Conservation (phyloP, 2,888 invertebrate genomes). For the Phorcus lineatus region DNA sequence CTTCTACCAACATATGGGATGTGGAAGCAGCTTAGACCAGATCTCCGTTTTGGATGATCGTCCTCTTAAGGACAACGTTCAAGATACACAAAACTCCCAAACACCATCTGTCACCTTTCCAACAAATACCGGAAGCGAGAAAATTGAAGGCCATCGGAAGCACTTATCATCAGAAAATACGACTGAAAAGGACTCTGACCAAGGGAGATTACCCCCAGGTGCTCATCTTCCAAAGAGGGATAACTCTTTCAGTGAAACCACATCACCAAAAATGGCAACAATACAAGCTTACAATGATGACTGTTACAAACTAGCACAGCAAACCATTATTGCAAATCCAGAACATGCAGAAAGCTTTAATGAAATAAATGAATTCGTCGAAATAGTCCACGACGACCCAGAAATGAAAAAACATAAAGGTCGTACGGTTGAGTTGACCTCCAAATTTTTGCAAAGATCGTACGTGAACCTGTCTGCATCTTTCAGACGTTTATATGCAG, state of each 20-base stretch:
- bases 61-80: too few species aligned
- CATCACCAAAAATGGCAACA: not conserved
- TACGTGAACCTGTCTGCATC: not conserved
- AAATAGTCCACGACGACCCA: not conserved
- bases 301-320: not conserved
- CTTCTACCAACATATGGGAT: too few species aligned
- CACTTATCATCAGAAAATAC: too few species aligned
- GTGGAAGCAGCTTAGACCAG: too few species aligned
- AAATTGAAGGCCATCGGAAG: too few species aligned
- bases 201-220: too few species aligned
- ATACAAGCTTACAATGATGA: not conserved
- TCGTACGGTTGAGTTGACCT: not conserved
- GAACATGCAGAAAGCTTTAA: not conserved
- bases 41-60: too few species aligned
- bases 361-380: not conserved
- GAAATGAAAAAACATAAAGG: not conserved
- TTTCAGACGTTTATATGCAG: not conserved
- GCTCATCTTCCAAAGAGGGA: too few species aligned
- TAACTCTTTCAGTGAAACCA: not conserved
- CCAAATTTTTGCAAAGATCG: not conserved
- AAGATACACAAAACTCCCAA: too few species aligned
- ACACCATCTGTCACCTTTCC: too few species aligned
- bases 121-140: too few species aligned
- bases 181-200: too few species aligned
- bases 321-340: not conserved